Evolutionary conservation across 1,140 invertebrate genomes (phyloP).

Genomic region (Sarcophaga peregrina): DNA sequence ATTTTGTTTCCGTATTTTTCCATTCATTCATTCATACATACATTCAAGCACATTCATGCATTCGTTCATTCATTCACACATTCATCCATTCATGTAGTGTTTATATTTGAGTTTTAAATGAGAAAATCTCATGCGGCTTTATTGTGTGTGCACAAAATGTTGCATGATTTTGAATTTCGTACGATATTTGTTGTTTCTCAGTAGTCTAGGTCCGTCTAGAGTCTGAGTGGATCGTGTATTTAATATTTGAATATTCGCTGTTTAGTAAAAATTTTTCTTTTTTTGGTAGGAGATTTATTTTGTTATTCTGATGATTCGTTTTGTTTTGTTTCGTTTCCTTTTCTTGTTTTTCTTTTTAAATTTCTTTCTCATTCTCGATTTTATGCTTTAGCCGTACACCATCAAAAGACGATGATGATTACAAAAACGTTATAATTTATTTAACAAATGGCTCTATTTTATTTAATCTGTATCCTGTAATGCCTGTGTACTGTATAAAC

Average conservation of each 20-base stretch:
- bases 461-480: slow-evolving; percentile 1
- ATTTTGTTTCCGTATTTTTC: slow-evolving; percentile 1
- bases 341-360: background rate
- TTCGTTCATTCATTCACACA: background rate
- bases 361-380: background rate
- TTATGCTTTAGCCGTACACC: background rate
- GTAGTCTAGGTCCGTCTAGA: background rate
- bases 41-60: no score
- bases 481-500: no score
- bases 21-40: background rate
- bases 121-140: slow-evolving; percentile 24
- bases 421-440: slow-evolving; percentile 25
- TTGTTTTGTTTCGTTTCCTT: background rate
- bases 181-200: background rate
- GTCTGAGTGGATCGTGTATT: background rate
- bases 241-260: slow-evolving; percentile 19
- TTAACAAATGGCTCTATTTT: slow-evolving; percentile 25
- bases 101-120: slow-evolving; percentile 15
- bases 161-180: background rate
- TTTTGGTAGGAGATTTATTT: no score
- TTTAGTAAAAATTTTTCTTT: background rate
- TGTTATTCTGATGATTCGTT: background rate
- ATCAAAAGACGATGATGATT: slow-evolving; percentile 18
- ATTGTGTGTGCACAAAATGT: slow-evolving; percentile 19
- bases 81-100: background rate